Evolutionary conservation across 2,113 vertebrate genomes (phyloP).

Genomic region (Anser cygnoides): DNA sequence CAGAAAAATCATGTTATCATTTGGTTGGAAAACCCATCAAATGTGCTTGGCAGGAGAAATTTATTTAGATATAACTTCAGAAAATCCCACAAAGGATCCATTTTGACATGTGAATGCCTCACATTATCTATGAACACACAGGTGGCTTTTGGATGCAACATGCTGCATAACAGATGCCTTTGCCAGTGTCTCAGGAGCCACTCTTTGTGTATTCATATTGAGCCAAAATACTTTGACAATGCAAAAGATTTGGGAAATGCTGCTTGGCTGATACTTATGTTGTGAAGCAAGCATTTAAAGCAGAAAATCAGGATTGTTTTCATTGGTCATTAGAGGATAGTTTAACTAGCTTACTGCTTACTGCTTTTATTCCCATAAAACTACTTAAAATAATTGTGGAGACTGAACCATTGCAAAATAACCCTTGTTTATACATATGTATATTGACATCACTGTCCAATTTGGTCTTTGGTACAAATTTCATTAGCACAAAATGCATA

Average conservation of each 20-base stretch:
- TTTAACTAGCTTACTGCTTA: neutral
- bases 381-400: slow-evolving; percentile 2
- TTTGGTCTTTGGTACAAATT: neutral
- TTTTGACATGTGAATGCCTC: neutral
- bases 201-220: neutral
- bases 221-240: neutral
- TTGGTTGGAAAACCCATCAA: slow-evolving; percentile 5
- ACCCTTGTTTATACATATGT: neutral
- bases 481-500: neutral
- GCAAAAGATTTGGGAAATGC: neutral
- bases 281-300: neutral
- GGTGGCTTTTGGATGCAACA: slow-evolving; percentile 4
- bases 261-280: neutral
- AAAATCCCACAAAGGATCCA: neutral
- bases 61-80: slow-evolving; percentile 18
- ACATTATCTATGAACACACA: neutral
- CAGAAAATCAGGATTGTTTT: neutral
- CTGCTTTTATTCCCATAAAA: slow-evolving; percentile 36
- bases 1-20: neutral
- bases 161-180: neutral
- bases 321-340: neutral
- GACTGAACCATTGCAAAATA: neutral
- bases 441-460: slow-evolving; percentile 4
- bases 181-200: neutral
- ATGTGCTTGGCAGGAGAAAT: neutral